Percentiles rank a stretch among this genome's conserved stretches.
These are phyloP conservation scores for Halisarca cf. caerulea DNA, from an alignment of 37 sponge, comb jelly and placozoan species.

Conservation along the genomic window DNA sequence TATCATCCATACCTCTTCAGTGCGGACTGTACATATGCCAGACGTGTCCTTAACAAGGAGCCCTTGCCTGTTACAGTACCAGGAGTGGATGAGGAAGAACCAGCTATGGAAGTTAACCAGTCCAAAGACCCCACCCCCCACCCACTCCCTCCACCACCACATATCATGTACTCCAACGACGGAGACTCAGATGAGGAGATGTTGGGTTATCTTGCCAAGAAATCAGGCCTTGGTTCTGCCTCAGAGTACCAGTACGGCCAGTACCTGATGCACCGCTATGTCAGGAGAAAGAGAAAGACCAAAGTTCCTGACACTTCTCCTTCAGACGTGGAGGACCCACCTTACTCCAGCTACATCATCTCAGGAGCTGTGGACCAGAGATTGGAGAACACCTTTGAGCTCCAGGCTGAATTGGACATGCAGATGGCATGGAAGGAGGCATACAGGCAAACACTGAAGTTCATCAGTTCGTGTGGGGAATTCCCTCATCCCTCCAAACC, in stretches of 20 bases:
- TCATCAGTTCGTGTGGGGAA: background rate
- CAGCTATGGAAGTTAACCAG: background rate
- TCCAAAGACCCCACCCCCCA: background rate
- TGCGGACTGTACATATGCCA: too few relatives aligned
- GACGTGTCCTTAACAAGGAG: too few relatives aligned
- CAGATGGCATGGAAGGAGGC: slow-evolving; percentile 41
- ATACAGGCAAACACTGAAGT: background rate
- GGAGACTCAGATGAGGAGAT: background rate
- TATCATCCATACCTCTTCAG: too few relatives aligned
- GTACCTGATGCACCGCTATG: slow-evolving; percentile 1
- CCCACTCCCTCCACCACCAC: too few relatives aligned
- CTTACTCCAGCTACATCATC: slow-evolving; percentile 60
- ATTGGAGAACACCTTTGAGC: background rate
- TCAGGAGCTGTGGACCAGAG: slow-evolving; percentile 47
- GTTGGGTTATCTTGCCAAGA: slow-evolving; percentile 1
- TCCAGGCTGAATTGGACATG: slow-evolving; percentile 46
- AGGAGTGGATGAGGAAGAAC: background rate
- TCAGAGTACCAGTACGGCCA: background rate
- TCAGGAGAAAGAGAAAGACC: background rate
- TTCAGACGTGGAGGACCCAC: background rate
- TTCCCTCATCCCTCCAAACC: too few relatives aligned
- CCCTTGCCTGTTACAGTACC: too few relatives aligned
- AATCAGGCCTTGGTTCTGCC: background rate
- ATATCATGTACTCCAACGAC: background rate
- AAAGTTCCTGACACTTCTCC: background rate